These are phyloP conservation scores for Passerculus sandwichensis DNA, from an alignment of 2,797 vertebrate genomes.

Conservation along the genomic window DNA sequence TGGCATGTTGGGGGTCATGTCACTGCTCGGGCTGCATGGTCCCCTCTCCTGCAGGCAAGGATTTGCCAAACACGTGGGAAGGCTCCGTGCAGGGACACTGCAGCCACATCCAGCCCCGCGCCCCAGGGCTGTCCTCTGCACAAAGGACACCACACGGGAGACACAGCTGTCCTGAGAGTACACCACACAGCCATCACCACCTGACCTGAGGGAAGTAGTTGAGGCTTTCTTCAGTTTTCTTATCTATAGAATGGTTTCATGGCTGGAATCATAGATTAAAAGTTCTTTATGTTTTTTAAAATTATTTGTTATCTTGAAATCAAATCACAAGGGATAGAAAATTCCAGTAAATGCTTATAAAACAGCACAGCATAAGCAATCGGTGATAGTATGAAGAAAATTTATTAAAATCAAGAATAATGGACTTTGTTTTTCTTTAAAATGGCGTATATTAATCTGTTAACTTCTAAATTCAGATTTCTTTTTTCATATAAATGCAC, in stretches of 20 bases:
- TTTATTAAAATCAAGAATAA: neutral
- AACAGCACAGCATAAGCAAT: neutral
- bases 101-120: neutral
- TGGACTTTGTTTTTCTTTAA: neutral
- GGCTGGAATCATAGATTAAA: neutral
- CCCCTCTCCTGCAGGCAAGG: neutral
- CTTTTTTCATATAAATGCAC: neutral
- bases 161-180: too few species aligned
- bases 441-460: neutral
- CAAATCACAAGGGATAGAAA: neutral
- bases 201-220: neutral
- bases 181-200: too few species aligned
- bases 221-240: neutral
- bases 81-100: rapidly evolving
- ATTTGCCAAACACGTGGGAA: neutral
- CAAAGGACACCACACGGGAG: neutral
- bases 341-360: neutral
- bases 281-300: neutral
- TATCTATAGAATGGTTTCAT: neutral
- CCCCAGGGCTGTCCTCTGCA: neutral
- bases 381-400: neutral
- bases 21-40: neutral
- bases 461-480: neutral
- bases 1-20: neutral
- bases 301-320: neutral